phyloP scores from a whole-genome alignment of 1,140 invertebrate species.

The Lepidurus couesii region DNA sequence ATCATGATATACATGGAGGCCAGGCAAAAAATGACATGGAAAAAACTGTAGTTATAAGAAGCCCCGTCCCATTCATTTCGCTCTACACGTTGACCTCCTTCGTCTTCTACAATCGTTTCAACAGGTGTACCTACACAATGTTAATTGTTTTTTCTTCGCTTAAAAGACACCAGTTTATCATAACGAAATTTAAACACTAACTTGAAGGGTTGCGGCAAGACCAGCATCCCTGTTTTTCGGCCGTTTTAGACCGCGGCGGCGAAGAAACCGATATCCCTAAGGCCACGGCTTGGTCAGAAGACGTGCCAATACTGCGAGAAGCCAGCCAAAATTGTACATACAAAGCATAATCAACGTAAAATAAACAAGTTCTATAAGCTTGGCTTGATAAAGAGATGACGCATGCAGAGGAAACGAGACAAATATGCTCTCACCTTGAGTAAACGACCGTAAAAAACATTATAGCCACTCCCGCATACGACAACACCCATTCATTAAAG shows the following conservation, averaged over 20 bases:
- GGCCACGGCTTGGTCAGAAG: conserved; percentile 28
- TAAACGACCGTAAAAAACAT: conserved; percentile 41
- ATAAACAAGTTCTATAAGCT: background rate
- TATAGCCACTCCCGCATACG: conserved; percentile 42
- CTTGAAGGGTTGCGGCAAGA: background rate
- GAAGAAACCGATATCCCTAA: conserved; percentile 26
- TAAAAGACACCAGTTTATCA: background rate
- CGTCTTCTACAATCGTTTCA: conserved; percentile 34
- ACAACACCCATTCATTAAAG: conserved; percentile 43
- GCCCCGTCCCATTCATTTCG: conserved; percentile 45
- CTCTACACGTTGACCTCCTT: conserved; percentile 45
- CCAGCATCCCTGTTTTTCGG: background rate
- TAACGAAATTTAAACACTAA: conserved; percentile 5
- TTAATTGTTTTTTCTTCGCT: background rate
- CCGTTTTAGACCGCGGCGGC: background rate
- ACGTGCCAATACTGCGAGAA: conserved; percentile 32
- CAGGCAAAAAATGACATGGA: conserved; percentile 47
- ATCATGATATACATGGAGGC: conserved; percentile 49
- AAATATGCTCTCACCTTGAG: conserved; percentile 42
- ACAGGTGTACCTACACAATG: background rate
- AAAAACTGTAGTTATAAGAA: conserved; percentile 47
- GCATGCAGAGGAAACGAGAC: background rate
- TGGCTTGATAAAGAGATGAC: background rate
- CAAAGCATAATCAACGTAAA: background rate
- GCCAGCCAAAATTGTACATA: background rate